Conservation (phyloP, 2,888 invertebrate species). For the Philopedon plagiatum region DNA sequence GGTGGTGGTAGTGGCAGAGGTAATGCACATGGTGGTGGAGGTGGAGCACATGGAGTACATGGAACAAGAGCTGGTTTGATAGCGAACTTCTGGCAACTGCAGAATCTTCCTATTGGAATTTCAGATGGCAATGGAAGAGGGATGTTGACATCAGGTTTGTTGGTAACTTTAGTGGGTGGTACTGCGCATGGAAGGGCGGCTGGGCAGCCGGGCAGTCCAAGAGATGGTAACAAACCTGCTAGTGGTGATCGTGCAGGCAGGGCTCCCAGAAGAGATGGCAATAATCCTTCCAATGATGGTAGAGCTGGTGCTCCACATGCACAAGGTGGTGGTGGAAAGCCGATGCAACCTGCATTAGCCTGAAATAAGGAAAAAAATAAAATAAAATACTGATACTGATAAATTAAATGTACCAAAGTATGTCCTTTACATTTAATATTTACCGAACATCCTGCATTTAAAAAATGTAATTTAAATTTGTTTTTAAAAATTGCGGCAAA, state of each 20-base stretch:
- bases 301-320: not conserved
- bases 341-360: no score
- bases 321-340: no score
- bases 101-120: constrained; percentile 43
- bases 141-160: constrained; percentile 33
- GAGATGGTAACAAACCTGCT: not conserved
- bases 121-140: constrained; percentile 32
- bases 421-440: no score
- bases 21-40: constrained; percentile 8
- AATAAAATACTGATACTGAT: no score
- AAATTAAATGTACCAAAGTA: no score
- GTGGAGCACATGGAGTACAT: constrained; percentile 17
- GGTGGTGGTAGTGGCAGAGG: not conserved
- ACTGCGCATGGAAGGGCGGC: not conserved
- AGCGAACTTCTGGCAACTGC: constrained; percentile 43
- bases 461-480: no score
- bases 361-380: no score
- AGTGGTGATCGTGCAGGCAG: constrained; percentile 14
- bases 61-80: constrained; percentile 44
- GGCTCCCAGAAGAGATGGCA: constrained; percentile 11
- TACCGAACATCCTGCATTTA: no score
- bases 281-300: not conserved
- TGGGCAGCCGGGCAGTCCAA: not conserved
- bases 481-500: no score
- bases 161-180: not conserved